Base-by-base conservation (phyloP, 2,797 vertebrate species). In the Poecilia picta region DNA sequence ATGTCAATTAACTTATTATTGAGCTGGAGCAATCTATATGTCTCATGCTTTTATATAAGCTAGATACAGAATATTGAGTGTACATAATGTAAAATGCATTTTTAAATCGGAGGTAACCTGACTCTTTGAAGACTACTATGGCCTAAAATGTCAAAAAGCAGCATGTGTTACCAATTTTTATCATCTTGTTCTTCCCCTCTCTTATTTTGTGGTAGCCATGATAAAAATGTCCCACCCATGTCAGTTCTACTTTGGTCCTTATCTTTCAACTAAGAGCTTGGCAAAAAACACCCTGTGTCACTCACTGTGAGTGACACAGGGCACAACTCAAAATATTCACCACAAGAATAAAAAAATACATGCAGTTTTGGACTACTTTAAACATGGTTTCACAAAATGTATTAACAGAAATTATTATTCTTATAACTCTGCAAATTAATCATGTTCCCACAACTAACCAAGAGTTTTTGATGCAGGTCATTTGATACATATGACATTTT, bases 181-280 rank as follows among this genome's bases (percentile, higher is more conserved):
- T 84, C 88, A 87, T 90, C 84, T 81, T 82, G 51, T 74, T 81
- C 75, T 81, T 89, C 74, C 49, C 51, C 23, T 76, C 41, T 85
- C 75, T 86, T 84, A 73, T 89, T 92, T 90, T 74, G 73, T 85
- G 82, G 72, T 77, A 72, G 75, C 45, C 25, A 75, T 85, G 93
- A 95, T 95, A 95, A 95, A 89, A 81, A 85, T 73, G 90, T 88
- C 91, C 85, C 93, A 85, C 93, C 94, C 94, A 81, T 83, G 66
- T 77, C 70, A 75, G 77, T 74, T 75, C 88, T 5, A 13, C 31
- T 86, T 77, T 59, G 66, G 46, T 47, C 74, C 94, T 96, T 96
- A 96, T 96, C 95, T 95, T 72, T 76, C 33, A 81, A 51, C 82
- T 77, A 59, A 88, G 80, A 78, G 75, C 77, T 36, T 78, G 73